Base-by-base conservation (phyloP, 2,113 vertebrate genomes). In the Anser brachyrhynchus region DNA sequence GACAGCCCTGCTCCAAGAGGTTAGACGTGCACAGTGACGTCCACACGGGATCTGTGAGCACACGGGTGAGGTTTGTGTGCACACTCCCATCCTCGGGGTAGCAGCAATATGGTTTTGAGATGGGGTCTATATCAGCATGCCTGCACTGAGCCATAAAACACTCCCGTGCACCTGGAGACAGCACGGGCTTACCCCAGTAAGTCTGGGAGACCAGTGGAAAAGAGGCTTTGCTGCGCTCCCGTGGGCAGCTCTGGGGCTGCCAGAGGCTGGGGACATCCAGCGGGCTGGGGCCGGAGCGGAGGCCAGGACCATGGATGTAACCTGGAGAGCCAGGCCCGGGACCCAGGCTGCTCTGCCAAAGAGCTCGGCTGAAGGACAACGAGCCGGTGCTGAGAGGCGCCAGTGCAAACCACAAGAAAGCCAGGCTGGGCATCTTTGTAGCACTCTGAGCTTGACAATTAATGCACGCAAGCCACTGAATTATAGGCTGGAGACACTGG, bases 391-490 rank as follows among this genome's bases (percentile, higher is more conserved):
- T 95, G 73, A 19, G 8, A 96, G 96, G 96, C 95, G 95, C 96
- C 96, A 96, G 86, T 13, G 25, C 77, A 96, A 96, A 96, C 96
- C 96, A 97, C 96, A 93, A 95, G 89, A 93, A 95, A 94, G 96
- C 73, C 90, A 58, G 93, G 89, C 93, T 93, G 92, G 95, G 93
- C 90, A 94, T 51, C 93, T 89, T n/a, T 82, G 80, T 81, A 95
- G 95, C 92, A 92, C 95, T 95, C 73, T 84, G 81, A 92, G 91
- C 91, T 77, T 72, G 81, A 91, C 96, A 97, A 96, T 96, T 96
- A 96, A 94, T 95, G 93, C 74, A 13, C 49, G 67, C 77, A 96
- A 96, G 93, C 96, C 96, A 91, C 96, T 94, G 96, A 96, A 93
- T 96, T 89, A 89, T 76, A 84, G 96, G 93, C 96, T 96, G 95